These are phyloP conservation scores for Erynnis tages DNA, from an alignment of 2,888 invertebrate genomes.

Conservation along the genomic window DNA sequence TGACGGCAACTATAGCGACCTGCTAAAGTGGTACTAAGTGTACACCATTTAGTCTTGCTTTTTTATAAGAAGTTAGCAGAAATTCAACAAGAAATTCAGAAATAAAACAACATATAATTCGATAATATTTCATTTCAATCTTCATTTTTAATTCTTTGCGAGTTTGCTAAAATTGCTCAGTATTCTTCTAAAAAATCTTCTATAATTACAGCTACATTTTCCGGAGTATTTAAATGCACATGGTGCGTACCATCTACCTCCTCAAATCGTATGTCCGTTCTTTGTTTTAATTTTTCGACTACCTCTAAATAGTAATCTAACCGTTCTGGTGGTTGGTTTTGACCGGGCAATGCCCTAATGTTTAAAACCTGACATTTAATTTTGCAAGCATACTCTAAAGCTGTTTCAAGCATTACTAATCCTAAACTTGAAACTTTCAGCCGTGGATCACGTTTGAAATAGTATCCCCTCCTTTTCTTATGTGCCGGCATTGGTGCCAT, in stretches of 20 bases:
- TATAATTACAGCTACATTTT: constrained; percentile 83
- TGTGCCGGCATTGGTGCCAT: constrained; percentile 82
- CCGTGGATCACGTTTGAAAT: constrained; percentile 88
- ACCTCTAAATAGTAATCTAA: constrained; percentile 85
- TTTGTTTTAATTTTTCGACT: constrained; percentile 83
- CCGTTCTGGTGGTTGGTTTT: constrained; percentile 85
- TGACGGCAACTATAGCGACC: no score
- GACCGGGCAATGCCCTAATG: constrained; percentile 87
- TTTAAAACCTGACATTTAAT: constrained; percentile 91
- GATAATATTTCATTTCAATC: no score
- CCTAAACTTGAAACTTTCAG: constrained; percentile 87
- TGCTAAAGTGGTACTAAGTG: no score
- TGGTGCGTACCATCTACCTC: constrained; percentile 92
- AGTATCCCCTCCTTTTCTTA: constrained; percentile 77
- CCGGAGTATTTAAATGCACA: constrained; percentile 88
- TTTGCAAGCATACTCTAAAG: constrained; percentile 85
- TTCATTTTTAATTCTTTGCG: no score
- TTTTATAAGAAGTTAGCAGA: no score
- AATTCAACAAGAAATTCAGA: no score
- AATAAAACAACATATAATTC: no score
- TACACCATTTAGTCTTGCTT: no score
- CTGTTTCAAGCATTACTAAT: constrained; percentile 87
- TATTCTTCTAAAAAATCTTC: constrained; percentile 81
- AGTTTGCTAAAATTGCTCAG: constrained; percentile 39
- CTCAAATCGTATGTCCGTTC: constrained; percentile 83